A percentile compares a stretch with the other conserved stretches of the same genome.
Evolutionary conservation across 2,888 invertebrate species (phyloP).

Genomic region (Noctua comes): DNA sequence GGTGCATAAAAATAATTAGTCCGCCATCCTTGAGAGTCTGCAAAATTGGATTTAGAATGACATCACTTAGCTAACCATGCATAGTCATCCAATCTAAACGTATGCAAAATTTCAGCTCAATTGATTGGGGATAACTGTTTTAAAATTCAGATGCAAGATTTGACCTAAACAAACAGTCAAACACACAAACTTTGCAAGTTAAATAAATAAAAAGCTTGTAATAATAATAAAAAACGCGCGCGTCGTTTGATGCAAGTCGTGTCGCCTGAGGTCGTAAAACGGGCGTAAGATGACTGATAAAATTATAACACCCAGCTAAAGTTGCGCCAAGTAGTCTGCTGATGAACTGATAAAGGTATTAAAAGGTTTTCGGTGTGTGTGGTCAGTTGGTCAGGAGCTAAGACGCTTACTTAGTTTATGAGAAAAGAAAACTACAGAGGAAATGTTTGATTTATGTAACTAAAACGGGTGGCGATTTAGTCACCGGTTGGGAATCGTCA

Average conservation of each 20-base stretch:
- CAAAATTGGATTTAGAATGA: neutral
- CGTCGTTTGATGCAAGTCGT: neutral
- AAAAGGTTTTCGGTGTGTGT: conserved; percentile 14
- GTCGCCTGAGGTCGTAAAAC: neutral
- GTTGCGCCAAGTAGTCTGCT: conserved; percentile 38
- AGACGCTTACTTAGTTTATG: neutral
- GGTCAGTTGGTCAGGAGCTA: conserved; percentile 2
- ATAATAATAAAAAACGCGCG: neutral
- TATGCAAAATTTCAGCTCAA: neutral
- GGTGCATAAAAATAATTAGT: neutral
- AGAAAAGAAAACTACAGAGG: neutral
- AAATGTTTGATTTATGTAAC: neutral
- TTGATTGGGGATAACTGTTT: neutral
- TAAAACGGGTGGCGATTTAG: neutral
- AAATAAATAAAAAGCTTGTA: neutral
- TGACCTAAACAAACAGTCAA: neutral
- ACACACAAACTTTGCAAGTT: too few species aligned
- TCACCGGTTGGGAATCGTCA: neutral
- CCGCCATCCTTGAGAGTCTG: neutral
- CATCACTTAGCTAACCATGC: neutral
- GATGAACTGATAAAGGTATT: conserved; percentile 45
- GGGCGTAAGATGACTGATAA: conserved; percentile 43
- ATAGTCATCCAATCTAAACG: neutral
- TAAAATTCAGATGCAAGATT: neutral
- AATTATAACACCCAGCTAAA: conserved; percentile 39